Evolutionary conservation across 2,797 vertebrate genomes (phyloP), one percentile per base, ranked within the genome.

Genomic region (Paguma larvata): DNA sequence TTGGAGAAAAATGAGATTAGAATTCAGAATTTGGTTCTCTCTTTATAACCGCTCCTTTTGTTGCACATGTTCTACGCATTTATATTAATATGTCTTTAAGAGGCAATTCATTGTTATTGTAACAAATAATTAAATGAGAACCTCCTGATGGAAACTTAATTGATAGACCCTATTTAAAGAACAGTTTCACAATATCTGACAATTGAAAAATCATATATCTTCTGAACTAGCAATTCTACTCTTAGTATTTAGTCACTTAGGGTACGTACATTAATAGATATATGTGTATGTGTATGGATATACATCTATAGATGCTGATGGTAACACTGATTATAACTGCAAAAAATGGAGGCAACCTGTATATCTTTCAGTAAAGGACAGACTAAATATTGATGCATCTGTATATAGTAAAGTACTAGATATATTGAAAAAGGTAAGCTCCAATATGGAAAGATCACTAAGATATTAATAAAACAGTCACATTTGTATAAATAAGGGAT

Each of bases 1-100:
- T 34, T 90, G 56, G 32, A 68, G 38, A 80, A 85, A 72, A 89
- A 23, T 79, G 63, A 90, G 72, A 68, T 82, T 51, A 95, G 51
- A 72, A 78, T 79, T 95, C 68, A 78, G 27, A 86, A 67, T 96
- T 90, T 72, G 46, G 53, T 91, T 73, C 56, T 62, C 34, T 85
- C 12, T 67, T 82, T 85, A 51, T 11, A 82, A 5, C 73, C 44
- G n/a, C 32, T 80, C 5, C 8, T 73, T 82, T 79, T 75, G 46
- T 25, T 46, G 6, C 7, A 80, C 1, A 16, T 77, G 38, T 75
- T 65, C 68, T 79, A 46, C 48, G 46, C 46, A 65, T 93, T 72
- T 85, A 32, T 80, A 88, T 48, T 65, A n/a, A 30, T 87, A 53
- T 15, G 18, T 80, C 82, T 85, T 85, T 46, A 38, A 73, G 73